phyloP scores from a whole-genome alignment of 2,888 invertebrate species.

The Steinernema scapterisci region DNA sequence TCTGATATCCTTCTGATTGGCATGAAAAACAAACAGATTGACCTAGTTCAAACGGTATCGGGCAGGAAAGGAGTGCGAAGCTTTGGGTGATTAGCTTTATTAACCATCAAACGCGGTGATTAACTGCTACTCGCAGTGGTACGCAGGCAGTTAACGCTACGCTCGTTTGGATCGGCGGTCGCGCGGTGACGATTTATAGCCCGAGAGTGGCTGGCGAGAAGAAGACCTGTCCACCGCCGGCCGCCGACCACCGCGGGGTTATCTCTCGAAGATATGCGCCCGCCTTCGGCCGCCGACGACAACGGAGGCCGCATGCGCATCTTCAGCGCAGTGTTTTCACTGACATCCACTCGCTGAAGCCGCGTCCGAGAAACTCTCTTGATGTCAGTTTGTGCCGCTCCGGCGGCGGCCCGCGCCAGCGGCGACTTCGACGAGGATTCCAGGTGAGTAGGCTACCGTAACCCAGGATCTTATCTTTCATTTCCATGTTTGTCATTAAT shows the following conservation, averaged over 20 bases:
- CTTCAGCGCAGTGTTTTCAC: conserved; percentile 26
- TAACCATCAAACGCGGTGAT: background rate
- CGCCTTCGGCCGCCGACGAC: conserved; percentile 3
- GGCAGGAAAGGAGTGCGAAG: background rate
- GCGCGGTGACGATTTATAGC: conserved; percentile 21
- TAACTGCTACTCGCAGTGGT: too few species aligned
- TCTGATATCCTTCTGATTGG: background rate
- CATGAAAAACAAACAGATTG: conserved; percentile 2
- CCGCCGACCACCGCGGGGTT: conserved; percentile 3
- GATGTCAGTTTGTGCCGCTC: conserved; percentile 23
- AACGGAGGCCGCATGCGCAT: too few species aligned
- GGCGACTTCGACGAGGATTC: conserved; percentile 13
- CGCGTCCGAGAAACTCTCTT: background rate
- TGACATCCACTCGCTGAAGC: conserved; percentile 12
- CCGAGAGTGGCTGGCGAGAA: background rate
- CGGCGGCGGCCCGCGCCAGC: background rate
- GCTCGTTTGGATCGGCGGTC: conserved; percentile 8
- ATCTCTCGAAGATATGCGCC: conserved; percentile 18
- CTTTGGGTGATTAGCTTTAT: background rate
- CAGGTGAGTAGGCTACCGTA: background rate
- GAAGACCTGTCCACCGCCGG: background rate
- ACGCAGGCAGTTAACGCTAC: conserved; percentile 11
- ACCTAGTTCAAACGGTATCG: background rate
- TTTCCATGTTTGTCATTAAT: too few species aligned
- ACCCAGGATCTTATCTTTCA: background rate